phyloP scores from a whole-genome alignment of 1,140 invertebrate species.

The Parapsyche elsis region DNA sequence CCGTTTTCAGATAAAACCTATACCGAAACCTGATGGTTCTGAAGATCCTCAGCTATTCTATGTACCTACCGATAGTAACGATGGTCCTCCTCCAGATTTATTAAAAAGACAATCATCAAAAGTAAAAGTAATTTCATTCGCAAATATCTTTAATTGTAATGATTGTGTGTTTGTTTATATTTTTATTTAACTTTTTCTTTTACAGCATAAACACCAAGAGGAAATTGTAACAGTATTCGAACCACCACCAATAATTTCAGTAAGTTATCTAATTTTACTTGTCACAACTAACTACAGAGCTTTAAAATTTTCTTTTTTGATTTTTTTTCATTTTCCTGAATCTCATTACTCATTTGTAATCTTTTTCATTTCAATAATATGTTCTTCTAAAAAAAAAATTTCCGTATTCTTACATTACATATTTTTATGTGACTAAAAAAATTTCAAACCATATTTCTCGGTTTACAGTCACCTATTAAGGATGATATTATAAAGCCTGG shows the following conservation, averaged over 20 bases:
- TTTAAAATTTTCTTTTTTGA: no score
- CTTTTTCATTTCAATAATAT: no score
- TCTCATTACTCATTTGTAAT: no score
- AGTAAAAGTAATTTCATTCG: slow-evolving; percentile 33
- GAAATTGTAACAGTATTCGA: slow-evolving; percentile 39
- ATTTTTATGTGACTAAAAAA: no score
- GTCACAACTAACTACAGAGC: no score
- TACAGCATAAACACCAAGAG: slow-evolving; percentile 39
- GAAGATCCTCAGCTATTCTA: slow-evolving; percentile 77
- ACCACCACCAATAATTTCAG: slow-evolving; percentile 34
- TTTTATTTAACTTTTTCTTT: slow-evolving; percentile 15
- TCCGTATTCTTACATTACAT: background rate
- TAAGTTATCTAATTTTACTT: no score
- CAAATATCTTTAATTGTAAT: background rate
- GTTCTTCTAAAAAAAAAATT: background rate
- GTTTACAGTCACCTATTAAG: slow-evolving; percentile 35
- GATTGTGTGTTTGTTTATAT: background rate
- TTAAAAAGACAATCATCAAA: slow-evolving; percentile 60
- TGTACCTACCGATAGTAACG: slow-evolving; percentile 76
- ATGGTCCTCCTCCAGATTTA: slow-evolving; percentile 69
- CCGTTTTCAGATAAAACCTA: slow-evolving; percentile 77
- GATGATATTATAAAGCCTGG: slow-evolving; percentile 28
- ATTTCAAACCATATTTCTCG: background rate
- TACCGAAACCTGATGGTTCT: slow-evolving; percentile 80
- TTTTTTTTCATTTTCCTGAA: no score